Evolutionary conservation across 2,113 vertebrate species (phyloP), one percentile per base, ranked within the genome.

Genomic region (Montifringilla adamsi): DNA sequence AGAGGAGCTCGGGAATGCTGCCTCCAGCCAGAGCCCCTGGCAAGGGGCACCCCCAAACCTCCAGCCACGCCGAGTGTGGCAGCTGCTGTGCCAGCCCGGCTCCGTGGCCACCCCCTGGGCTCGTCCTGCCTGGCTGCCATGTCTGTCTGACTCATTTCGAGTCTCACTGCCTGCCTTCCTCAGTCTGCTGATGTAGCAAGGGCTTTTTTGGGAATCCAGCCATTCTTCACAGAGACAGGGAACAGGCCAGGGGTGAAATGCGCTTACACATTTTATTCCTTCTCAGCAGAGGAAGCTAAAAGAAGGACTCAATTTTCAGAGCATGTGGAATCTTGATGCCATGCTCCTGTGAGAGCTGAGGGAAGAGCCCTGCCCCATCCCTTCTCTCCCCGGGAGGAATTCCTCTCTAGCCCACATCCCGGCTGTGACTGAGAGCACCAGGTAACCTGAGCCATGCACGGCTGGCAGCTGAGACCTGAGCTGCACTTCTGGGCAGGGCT

Each of bases 221-320:
- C 10, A 1, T 33, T 64, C 70, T 50, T 84, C 27, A 23, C 49
- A 74, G 87, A 82, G 83, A 78, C 55, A 72, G 53, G 26, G 35
- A 68, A 27, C 2, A 15, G 76, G 55, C n/a, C 66, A 80, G 63
- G 80, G 47, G 49, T 37, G 70, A 94, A 85, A 47, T 17, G 44
- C 37, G 56, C 52, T 92, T 64, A 46, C 39, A 74, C 39, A 33
- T 82, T 92, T 90, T 59, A 53, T n/a, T 88, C 46, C 60, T 90
- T 90, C 66, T 77, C 68, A 80, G 62, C 39, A 52, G 22, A 88
- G 64, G 41, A 87, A 73, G 22, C 47, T 81, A 46, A 62, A n/a
- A 35, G 49, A 21, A 68, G 9, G 9, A 23, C 41, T 93, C 53
- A 3, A 3, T 56, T 90, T 87, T 72, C 77, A 73, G 49, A 46